Conservation (phyloP, 2,888 invertebrate genomes). For the Ceramica pisi region DNA sequence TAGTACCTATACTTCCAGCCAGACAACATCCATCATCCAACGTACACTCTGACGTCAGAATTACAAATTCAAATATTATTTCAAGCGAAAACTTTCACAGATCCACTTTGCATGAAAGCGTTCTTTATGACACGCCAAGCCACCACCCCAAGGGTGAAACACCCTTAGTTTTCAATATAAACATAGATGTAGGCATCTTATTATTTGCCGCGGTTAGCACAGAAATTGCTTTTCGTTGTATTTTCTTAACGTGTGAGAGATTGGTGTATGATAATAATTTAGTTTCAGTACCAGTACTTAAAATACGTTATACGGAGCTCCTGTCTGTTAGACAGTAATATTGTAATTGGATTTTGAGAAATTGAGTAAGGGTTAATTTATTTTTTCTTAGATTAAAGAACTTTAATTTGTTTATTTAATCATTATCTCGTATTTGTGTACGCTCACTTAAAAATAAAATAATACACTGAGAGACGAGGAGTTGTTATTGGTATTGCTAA, state of each 20-base stretch:
- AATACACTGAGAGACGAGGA: too few relatives aligned
- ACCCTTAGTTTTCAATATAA: slow-evolving; percentile 73
- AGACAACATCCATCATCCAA: slow-evolving; percentile 83
- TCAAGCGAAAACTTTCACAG: slow-evolving; percentile 84
- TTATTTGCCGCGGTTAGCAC: slow-evolving; percentile 64
- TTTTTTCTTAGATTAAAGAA: too few relatives aligned
- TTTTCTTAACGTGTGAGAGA: slow-evolving; percentile 48
- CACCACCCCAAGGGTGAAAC: slow-evolving; percentile 69
- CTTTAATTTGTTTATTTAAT: too few relatives aligned
- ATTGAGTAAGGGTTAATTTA: neutral
- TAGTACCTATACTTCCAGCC: slow-evolving; percentile 70
- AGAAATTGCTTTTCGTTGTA: slow-evolving; percentile 60
- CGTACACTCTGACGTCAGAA: slow-evolving; percentile 79
- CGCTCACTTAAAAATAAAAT: too few relatives aligned
- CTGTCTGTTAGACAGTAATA: neutral
- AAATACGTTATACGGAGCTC: neutral
- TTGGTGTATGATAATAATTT: slow-evolving; percentile 17
- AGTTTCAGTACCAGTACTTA: neutral
- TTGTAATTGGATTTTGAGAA: neutral
- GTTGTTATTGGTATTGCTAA: too few relatives aligned
- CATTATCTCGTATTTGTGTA: too few relatives aligned
- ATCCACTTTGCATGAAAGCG: slow-evolving; percentile 87
- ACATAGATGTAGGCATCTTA: slow-evolving; percentile 66
- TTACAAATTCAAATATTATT: slow-evolving; percentile 88
- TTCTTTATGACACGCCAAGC: slow-evolving; percentile 80